phyloP scores from a whole-genome alignment of 2,888 invertebrate species.

The Caradrina kadenii region DNA sequence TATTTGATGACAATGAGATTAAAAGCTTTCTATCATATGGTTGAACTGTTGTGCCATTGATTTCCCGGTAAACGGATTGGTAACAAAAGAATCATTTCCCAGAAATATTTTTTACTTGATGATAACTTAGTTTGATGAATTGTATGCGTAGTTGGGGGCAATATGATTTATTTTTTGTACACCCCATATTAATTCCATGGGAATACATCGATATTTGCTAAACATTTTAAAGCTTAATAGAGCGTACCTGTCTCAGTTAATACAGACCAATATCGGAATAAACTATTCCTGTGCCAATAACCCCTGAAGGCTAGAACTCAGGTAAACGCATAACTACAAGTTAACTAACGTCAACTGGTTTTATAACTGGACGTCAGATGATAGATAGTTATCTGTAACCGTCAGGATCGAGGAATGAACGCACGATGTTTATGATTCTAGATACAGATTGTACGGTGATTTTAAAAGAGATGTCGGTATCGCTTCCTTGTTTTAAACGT shows the following conservation, averaged over 20 bases:
- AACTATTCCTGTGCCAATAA: constrained; percentile 13
- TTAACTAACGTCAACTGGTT: constrained; percentile 49
- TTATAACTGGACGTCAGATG: constrained; percentile 53
- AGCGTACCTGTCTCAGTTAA: not conserved
- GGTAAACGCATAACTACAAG: constrained; percentile 37
- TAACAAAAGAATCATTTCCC: no score
- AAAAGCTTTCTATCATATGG: not conserved
- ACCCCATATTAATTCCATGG: no score
- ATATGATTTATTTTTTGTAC: no score
- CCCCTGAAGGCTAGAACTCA: constrained; percentile 20
- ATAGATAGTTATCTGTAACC: constrained; percentile 55
- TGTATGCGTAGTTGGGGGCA: no score
- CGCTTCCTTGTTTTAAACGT: constrained; percentile 43
- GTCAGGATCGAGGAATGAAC: constrained; percentile 40
- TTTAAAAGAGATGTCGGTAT: constrained; percentile 43
- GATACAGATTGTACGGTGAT: constrained; percentile 40
- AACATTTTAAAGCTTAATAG: not conserved
- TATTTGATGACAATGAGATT: not conserved
- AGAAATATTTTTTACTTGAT: no score
- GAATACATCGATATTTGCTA: not conserved
- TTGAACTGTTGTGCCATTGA: not conserved
- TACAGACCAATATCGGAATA: constrained; percentile 15
- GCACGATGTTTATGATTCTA: constrained; percentile 43
- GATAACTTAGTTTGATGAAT: no score
- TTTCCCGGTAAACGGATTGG: not conserved